Evolutionary conservation across 2,113 vertebrate species (phyloP).

Genomic region (Odocoileus virginianus): DNA sequence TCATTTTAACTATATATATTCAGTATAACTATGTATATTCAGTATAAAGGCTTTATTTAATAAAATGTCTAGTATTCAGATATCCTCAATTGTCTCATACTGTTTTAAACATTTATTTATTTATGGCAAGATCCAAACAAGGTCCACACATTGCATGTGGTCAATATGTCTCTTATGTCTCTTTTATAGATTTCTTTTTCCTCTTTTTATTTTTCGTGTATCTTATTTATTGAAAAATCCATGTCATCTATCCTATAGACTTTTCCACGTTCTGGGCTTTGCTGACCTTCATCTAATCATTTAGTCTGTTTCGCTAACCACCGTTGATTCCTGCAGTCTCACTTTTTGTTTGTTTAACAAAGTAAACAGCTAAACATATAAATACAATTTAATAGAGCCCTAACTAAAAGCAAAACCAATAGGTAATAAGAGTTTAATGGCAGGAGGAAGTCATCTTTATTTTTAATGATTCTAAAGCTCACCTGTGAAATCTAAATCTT

Average conservation of each 20-base stretch:
- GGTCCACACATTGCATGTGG: not conserved
- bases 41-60: not conserved
- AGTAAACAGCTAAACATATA: not conserved
- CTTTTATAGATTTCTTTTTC: not conserved
- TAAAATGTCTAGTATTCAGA: not conserved
- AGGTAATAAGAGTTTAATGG: not conserved
- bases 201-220: not conserved
- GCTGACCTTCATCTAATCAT: not conserved
- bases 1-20: not conserved
- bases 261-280: not conserved
- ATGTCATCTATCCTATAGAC: not conserved
- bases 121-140: not conserved
- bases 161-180: not conserved
- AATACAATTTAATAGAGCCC: not conserved
- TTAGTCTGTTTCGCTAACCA: not conserved
- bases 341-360: not conserved
- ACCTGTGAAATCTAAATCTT: not conserved
- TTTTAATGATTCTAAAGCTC: not conserved
- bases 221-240: not conserved
- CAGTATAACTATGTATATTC: not conserved
- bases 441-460: not conserved
- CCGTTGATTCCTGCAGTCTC: not conserved
- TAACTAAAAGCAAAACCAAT: not conserved
- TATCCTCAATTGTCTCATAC: not conserved
- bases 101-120: not conserved